Conservation (phyloP, 2,797 vertebrate species). For the Cichlasoma orientale region DNA sequence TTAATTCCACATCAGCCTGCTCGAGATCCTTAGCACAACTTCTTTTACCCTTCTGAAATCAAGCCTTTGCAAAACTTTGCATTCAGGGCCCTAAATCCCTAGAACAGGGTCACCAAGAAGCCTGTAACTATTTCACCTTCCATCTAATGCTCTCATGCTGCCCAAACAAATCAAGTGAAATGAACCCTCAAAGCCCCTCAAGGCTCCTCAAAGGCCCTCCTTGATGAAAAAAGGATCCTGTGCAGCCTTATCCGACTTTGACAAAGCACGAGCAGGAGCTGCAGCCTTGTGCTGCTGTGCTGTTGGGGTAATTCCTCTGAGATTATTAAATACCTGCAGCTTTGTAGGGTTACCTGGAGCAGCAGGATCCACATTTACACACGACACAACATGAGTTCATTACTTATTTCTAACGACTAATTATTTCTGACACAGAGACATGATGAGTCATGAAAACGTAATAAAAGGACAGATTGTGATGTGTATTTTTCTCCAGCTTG, state of each 20-base stretch:
- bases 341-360: too few relatives aligned
- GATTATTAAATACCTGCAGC: too few relatives aligned
- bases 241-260: background rate
- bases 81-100: background rate
- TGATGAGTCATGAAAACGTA: background rate
- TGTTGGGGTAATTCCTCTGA: too few relatives aligned
- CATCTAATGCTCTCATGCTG: background rate
- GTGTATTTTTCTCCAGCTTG: background rate
- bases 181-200: background rate
- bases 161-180: background rate
- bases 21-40: background rate
- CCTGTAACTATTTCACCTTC: too few relatives aligned
- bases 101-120: background rate
- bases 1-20: background rate
- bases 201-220: background rate
- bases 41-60: background rate
- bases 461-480: background rate
- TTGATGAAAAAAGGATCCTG: background rate
- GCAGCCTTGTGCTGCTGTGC: background rate
- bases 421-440: background rate
- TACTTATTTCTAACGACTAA: background rate
- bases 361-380: background rate
- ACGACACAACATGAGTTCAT: background rate
- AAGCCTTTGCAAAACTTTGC: background rate
- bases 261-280: background rate